Evolutionary conservation across 2,888 invertebrate genomes (phyloP), one percentile per base, ranked within the genome.

Genomic region (Priocnemis perturbator): DNA sequence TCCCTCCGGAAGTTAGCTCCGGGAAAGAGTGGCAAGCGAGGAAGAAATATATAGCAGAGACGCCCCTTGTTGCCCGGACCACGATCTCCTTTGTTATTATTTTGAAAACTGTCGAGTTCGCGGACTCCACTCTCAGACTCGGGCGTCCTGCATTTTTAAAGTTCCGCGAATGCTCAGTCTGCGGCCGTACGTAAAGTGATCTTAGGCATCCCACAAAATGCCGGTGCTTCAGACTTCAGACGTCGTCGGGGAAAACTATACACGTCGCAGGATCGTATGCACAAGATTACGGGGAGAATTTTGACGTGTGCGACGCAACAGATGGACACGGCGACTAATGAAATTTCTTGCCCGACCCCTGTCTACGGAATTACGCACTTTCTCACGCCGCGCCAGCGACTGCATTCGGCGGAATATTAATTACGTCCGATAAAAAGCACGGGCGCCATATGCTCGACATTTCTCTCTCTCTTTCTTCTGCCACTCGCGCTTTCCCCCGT

Each of bases 1-100:
- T 73, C 63, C 64, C 73, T 71, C 76, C 65, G 26, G n/a, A 23
- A 55, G 55, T 55, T 55, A 23, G 17, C 55, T 26, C 21, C 7
- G 23, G 14, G n/a, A 7, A 37, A 73, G 67, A 72, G 69, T 60
- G 64, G 69, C 30, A 47, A 26, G 58, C 60, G 52, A 57, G 48
- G 58, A 48, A 65, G 60, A 53, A 56, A 64, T 62, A 64, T 62
- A 67, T 60, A 47, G 65, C 57, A 52, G 56, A 61, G 56, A n/a
- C 47, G 48, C 55, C 47, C 44, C 14, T 7, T 50, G 57, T 67
- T 45, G 17, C 11, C 47, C 30, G n/a, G 19, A 15, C 58, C 45
- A 26, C 63, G 45, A 59, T 47, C 7, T 20, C 57, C 47, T 53
- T 64, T 64, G 59, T 71, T 71, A 48, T 64, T 70, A 67, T 48